Evolutionary conservation across 23 tunicate genomes (phyloP).

Genomic region (Clavelina lepadiformis): DNA sequence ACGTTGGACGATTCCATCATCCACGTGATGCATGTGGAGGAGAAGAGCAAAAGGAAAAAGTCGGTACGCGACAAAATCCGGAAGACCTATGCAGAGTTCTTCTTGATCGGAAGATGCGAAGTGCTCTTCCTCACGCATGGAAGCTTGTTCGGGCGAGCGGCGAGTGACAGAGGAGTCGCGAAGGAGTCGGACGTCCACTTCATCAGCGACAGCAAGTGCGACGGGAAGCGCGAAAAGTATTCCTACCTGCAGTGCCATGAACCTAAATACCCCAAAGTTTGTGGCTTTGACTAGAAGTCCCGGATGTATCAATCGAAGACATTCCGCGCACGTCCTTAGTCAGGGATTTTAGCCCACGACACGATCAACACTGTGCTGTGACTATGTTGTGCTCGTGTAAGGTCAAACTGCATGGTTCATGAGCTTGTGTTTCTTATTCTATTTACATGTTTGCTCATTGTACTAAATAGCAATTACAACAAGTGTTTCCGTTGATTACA

Average conservation of each 20-base stretch:
- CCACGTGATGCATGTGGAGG: constrained; percentile 76
- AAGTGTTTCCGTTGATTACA: no score
- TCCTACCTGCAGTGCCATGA: constrained; percentile 85
- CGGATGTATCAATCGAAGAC: no score
- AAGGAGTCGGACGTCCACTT: constrained; percentile 25
- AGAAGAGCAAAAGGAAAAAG: constrained; percentile 21
- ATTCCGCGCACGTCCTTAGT: no score
- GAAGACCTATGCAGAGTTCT: constrained; percentile 85
- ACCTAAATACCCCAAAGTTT: constrained; percentile 77
- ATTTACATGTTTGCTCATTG: no score
- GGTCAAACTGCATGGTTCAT: no score
- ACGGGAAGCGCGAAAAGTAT: constrained; percentile 75
- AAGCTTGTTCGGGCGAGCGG: constrained; percentile 81
- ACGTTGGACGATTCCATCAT: constrained; percentile 72
- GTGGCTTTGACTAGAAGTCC: no score
- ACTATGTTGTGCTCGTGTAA: no score
- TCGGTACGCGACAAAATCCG: constrained; percentile 14
- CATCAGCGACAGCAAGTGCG: constrained; percentile 87
- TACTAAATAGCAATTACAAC: no score
- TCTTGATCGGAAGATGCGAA: constrained; percentile 58
- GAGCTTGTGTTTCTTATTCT: no score
- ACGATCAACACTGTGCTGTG: no score
- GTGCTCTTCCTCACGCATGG: constrained; percentile 88
- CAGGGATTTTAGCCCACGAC: no score
- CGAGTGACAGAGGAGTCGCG: constrained; percentile 58